phyloP scores from a whole-genome alignment of 2,888 invertebrate genomes.

The Philopedon plagiatum region DNA sequence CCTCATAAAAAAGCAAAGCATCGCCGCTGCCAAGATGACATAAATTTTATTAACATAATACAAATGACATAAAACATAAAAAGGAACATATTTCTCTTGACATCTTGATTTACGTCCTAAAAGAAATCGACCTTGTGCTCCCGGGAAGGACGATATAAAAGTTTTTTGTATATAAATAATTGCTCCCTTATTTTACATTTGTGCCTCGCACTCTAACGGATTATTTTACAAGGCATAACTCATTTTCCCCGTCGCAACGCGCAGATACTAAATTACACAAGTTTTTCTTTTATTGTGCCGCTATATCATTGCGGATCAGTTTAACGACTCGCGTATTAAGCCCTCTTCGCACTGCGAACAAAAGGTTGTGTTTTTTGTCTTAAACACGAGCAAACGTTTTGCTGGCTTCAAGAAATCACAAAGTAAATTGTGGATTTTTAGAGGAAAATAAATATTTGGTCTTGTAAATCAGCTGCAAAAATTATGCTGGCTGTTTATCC shows the following conservation, averaged over 20 bases:
- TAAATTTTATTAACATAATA: neutral
- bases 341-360: neutral
- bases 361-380: neutral
- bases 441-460: no score
- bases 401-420: no score
- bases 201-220: constrained; percentile 32
- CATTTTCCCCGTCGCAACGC: constrained; percentile 30
- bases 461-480: no score
- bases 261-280: constrained; percentile 38
- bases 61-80: neutral
- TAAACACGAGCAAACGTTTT: no score
- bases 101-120: neutral
- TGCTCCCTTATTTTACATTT: constrained; percentile 26
- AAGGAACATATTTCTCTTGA: neutral
- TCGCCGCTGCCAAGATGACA: neutral
- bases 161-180: constrained; percentile 29
- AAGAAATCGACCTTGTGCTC: neutral
- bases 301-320: constrained; percentile 25
- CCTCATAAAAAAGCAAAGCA: no score
- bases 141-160: neutral
- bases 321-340: neutral
- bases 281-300: constrained; percentile 30
- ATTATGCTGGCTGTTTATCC: no score
- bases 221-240: constrained; percentile 39
- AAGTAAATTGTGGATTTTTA: no score